Conservation (phyloP, 2,113 vertebrate genomes). For the Trichechus manatus region DNA sequence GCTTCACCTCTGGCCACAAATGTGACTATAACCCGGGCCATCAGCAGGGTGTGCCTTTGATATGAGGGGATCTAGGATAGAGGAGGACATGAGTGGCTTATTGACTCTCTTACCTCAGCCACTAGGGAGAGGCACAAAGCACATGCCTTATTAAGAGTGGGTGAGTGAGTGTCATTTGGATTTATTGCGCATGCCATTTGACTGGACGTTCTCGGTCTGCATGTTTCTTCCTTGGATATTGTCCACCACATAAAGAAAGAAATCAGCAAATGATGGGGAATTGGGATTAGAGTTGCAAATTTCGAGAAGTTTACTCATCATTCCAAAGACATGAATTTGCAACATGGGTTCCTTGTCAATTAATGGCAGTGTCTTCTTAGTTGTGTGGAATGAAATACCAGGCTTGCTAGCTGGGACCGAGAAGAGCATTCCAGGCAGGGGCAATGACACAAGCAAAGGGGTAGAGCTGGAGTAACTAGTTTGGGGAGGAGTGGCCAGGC, state of each 20-base stretch:
- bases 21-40: not conserved
- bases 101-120: not conserved
- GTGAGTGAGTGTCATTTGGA: not conserved
- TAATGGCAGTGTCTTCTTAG: not conserved
- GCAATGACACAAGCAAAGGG: not conserved
- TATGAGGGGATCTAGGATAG: not conserved
- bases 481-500: not conserved
- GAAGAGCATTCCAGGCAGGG: not conserved
- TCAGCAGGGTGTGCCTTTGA: not conserved
- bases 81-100: not conserved
- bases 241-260: not conserved
- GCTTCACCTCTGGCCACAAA: not conserved
- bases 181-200: not conserved
- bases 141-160: not conserved
- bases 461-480: not conserved
- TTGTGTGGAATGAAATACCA: not conserved
- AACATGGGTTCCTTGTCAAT: not conserved
- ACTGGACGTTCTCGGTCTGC: not conserved
- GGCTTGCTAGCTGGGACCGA: not conserved
- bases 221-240: not conserved
- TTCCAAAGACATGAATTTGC: not conserved
- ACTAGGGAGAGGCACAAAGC: not conserved
- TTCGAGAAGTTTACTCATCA: not conserved
- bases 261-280: not conserved
- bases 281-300: not conserved